Conservation (phyloP, 2,797 vertebrate species). For the Glossophaga mutica region DNA sequence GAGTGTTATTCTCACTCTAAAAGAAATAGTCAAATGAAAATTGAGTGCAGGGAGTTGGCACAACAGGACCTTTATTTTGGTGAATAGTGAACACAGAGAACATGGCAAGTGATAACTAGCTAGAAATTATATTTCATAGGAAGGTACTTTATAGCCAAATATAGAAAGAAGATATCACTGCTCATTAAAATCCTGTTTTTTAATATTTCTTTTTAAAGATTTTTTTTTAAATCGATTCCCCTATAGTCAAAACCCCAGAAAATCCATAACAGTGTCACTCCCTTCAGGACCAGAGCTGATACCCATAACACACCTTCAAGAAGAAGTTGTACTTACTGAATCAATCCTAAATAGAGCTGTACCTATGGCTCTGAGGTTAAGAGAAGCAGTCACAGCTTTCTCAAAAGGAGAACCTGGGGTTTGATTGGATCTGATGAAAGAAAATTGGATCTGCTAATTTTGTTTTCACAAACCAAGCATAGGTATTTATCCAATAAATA, state of each 20-base stretch:
- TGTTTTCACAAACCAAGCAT: not conserved
- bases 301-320: not conserved
- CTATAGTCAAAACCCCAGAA: not conserved
- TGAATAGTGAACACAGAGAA: constrained; percentile 41
- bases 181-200: not conserved
- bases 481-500: not conserved
- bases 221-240: not conserved
- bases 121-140: constrained; percentile 21
- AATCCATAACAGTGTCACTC: not conserved
- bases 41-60: constrained; percentile 24
- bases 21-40: constrained; percentile 57
- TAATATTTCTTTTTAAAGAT: constrained; percentile 35
- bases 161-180: not conserved
- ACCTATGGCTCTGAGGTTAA: not conserved
- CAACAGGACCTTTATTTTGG: constrained; percentile 33
- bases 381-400: not conserved
- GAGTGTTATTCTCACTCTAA: constrained; percentile 26
- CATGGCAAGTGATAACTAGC: constrained; percentile 31
- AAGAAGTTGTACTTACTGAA: not conserved
- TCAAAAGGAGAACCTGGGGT: not conserved
- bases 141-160: not conserved
- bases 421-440: not conserved
- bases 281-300: not conserved
- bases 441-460: not conserved
- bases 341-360: not conserved